Evolutionary conservation across 2,888 invertebrate species (phyloP).

Genomic region (Caradrina clavipalpis): DNA sequence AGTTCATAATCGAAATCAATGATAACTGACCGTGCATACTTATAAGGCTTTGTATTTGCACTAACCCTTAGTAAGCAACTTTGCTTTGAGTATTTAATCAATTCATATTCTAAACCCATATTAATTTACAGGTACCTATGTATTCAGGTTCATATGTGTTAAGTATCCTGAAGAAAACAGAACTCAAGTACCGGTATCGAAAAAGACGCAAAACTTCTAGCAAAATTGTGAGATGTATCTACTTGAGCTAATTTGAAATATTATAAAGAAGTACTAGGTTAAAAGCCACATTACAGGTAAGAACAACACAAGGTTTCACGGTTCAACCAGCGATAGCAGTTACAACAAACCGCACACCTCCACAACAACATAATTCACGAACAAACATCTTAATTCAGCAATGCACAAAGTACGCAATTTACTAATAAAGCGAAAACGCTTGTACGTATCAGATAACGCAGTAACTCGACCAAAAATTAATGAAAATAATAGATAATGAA

Average conservation of each 20-base stretch:
- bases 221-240: no score
- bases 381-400: conserved; percentile 28
- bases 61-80: background rate
- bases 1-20: no score
- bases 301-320: conserved; percentile 18
- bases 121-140: background rate
- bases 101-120: no score
- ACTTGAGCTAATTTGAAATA: background rate
- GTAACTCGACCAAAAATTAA: conserved; percentile 1
- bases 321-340: conserved; percentile 5
- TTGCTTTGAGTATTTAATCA: background rate
- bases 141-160: background rate
- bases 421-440: conserved; percentile 51
- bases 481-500: conserved; percentile 25
- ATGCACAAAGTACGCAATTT: conserved; percentile 51
- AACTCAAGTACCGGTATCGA: no score
- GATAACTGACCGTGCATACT: no score
- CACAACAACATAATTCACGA: conserved; percentile 25
- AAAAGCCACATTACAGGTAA: background rate
- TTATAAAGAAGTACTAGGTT: background rate
- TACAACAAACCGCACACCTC: conserved; percentile 13
- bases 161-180: background rate
- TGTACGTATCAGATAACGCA: conserved; percentile 30
- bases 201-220: no score
- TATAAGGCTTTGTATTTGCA: no score